Conservation (phyloP, 2,888 invertebrate genomes). For the Noctua fimbriata region DNA sequence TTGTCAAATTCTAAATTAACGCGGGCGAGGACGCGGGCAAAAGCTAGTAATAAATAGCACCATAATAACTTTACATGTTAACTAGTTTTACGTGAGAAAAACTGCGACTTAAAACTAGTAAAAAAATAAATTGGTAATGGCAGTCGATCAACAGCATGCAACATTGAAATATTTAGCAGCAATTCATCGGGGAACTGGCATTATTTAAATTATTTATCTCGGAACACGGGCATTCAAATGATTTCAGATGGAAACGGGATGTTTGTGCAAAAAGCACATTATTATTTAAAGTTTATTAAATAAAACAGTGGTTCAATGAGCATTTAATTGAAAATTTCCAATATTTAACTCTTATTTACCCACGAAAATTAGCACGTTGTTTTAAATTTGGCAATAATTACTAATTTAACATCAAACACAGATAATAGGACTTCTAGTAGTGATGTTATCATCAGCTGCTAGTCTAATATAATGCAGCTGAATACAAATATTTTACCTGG, state of each 20-base stretch:
- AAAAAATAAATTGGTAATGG: slow-evolving; percentile 16
- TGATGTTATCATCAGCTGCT: neutral
- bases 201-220: slow-evolving; percentile 15
- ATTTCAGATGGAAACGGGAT: neutral
- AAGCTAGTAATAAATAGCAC: no score
- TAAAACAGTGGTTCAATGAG: neutral
- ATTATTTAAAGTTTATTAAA: slow-evolving; percentile 12
- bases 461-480: neutral
- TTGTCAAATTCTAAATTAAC: no score
- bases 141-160: neutral
- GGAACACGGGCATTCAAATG: neutral
- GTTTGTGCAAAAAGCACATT: slow-evolving; percentile 12
- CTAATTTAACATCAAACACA: neutral
- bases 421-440: neutral
- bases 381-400: neutral
- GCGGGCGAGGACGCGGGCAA: no score
- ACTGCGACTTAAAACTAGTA: neutral
- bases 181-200: neutral
- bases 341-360: neutral
- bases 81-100: neutral
- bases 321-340: slow-evolving; percentile 5
- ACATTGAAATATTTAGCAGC: slow-evolving; percentile 17
- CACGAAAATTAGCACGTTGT: neutral
- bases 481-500: neutral
- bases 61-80: no score